phyloP scores from a whole-genome alignment of 2,797 vertebrate species.

The Microcaecilia unicolor region DNA sequence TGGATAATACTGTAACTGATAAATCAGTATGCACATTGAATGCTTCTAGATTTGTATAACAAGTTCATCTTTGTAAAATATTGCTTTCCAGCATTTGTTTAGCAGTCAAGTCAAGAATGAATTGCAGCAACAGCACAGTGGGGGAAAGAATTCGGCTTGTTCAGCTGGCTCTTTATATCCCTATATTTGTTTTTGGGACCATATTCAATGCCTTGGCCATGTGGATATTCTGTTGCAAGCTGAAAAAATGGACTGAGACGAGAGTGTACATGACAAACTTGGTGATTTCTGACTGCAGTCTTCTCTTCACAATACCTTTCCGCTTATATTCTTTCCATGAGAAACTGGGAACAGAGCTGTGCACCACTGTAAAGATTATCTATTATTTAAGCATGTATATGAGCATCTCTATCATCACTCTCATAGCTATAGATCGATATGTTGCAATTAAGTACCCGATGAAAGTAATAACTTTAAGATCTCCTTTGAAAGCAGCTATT shows the following conservation, averaged over 20 bases:
- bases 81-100: background rate
- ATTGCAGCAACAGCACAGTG: background rate
- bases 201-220: conserved; percentile 31
- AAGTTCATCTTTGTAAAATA: too few species aligned
- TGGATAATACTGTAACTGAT: too few species aligned
- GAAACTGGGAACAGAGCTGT: fast-evolving
- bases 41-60: too few species aligned
- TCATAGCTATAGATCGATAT: conserved; percentile 4
- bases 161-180: conserved; percentile 14
- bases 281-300: conserved; percentile 23
- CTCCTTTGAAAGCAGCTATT: background rate
- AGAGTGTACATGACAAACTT: conserved; percentile 30
- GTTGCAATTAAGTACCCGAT: background rate
- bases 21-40: too few species aligned
- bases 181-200: conserved; percentile 17
- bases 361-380: conserved; percentile 3
- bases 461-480: conserved; percentile 18
- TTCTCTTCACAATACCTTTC: conserved; percentile 64
- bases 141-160: background rate
- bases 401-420: conserved; percentile 15
- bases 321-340: conserved; percentile 37
- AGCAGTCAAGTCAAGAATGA: background rate
- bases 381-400: conserved; percentile 25
- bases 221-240: conserved; percentile 30
- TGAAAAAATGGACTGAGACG: conserved; percentile 22